Conservation (phyloP, 2,113 vertebrate species). For the Athene noctua region DNA sequence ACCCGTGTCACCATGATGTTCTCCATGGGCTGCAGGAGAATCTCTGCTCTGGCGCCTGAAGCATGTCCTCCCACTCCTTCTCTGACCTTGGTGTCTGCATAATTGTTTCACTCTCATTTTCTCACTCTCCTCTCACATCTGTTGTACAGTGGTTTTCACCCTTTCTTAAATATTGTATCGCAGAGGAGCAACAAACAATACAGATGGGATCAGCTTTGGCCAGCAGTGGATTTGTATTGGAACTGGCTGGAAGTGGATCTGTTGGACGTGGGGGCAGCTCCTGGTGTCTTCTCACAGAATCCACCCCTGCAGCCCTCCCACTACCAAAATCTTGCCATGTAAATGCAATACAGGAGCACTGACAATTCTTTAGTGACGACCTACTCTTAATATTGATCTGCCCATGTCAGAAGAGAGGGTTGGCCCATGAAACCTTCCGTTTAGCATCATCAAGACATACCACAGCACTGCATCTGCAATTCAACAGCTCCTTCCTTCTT, state of each 20-base stretch:
- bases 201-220: not conserved
- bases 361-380: not conserved
- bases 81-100: not conserved
- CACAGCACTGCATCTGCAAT: not conserved
- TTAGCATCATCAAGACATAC: not conserved
- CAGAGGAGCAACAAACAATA: not conserved
- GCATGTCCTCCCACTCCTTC: not conserved
- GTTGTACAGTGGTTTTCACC: not conserved
- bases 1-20: not conserved
- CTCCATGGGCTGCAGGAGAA: not conserved
- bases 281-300: not conserved
- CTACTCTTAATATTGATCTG: not conserved
- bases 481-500: not conserved
- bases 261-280: not conserved
- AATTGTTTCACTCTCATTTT: not conserved
- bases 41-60: not conserved
- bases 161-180: not conserved
- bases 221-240: rapidly evolving
- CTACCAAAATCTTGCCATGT: rapidly evolving
- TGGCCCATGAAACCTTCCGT: not conserved
- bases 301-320: not conserved
- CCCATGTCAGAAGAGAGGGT: not conserved
- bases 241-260: not conserved
- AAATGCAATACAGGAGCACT: not conserved
- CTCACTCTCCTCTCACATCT: not conserved